A percentile compares a stretch with the other conserved stretches of the same genome.
Conservation (phyloP, 2,888 invertebrate species). For the Synanthedon myopaeformis region DNA sequence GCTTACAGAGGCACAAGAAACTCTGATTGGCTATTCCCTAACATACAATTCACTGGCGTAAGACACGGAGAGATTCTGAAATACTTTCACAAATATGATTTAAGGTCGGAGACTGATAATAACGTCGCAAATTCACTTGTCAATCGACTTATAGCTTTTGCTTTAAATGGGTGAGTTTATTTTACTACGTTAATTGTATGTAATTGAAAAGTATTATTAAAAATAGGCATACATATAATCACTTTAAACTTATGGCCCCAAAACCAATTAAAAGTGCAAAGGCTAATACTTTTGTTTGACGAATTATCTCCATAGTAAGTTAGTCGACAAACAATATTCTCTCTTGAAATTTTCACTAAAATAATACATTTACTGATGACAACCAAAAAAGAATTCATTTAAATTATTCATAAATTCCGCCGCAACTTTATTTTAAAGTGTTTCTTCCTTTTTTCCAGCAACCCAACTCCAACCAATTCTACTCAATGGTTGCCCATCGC, state of each 20-base stretch:
- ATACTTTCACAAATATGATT: conserved; percentile 40
- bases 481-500: neutral
- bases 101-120: conserved; percentile 20
- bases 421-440: too few relatives aligned
- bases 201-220: too few relatives aligned
- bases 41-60: conserved; percentile 39
- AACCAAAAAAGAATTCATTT: too few relatives aligned
- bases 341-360: too few relatives aligned
- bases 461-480: neutral
- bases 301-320: too few relatives aligned
- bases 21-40: conserved; percentile 35
- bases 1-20: conserved; percentile 37
- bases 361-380: too few relatives aligned
- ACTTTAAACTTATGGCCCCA: too few relatives aligned
- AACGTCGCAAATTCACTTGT: conserved; percentile 23
- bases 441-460: neutral
- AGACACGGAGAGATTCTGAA: conserved; percentile 45
- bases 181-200: neutral
- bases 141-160: conserved; percentile 31
- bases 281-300: too few relatives aligned
- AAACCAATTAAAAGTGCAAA: too few relatives aligned
- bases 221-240: too few relatives aligned
- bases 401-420: too few relatives aligned
- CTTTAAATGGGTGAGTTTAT: conserved; percentile 35
- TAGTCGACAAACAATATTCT: too few relatives aligned